Evolutionary conservation across 1,140 invertebrate species (phyloP).

Genomic region (Drosophila leontia): DNA sequence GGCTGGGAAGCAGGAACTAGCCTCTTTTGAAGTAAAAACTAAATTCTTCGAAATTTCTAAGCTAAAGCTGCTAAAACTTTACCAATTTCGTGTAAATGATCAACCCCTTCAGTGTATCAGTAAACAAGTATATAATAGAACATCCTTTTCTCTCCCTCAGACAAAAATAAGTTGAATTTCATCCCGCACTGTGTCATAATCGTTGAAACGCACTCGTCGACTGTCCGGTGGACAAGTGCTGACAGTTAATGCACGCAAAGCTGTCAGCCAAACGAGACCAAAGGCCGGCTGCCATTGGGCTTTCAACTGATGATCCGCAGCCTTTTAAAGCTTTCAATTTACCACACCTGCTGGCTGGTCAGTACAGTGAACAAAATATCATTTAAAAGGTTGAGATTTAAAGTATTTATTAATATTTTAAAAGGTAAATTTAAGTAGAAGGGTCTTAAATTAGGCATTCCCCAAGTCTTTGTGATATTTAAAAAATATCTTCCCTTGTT

Average conservation of each 20-base stretch:
- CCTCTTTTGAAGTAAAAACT: too few relatives aligned
- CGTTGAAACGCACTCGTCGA: slow-evolving; percentile 34
- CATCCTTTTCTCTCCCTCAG: neutral
- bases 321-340: slow-evolving; percentile 48
- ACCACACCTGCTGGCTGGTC: slow-evolving; percentile 11
- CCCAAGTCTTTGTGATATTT: neutral
- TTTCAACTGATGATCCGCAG: slow-evolving; percentile 13
- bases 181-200: slow-evolving; percentile 45
- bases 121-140: neutral
- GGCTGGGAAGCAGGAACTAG: neutral
- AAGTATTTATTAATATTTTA: too few relatives aligned
- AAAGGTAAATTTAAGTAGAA: neutral
- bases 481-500: too few relatives aligned
- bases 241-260: slow-evolving; percentile 50
- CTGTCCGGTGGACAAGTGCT: slow-evolving; percentile 36
- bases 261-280: slow-evolving; percentile 43
- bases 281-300: slow-evolving; percentile 17
- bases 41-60: too few relatives aligned
- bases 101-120: neutral
- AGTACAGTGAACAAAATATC: neutral
- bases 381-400: neutral
- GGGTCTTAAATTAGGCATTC: too few relatives aligned
- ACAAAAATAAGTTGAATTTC: slow-evolving; percentile 9
- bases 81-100: neutral
- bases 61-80: neutral